Conservation (phyloP, 2,113 vertebrate genomes). For the Oreochromis tanganicae region DNA sequence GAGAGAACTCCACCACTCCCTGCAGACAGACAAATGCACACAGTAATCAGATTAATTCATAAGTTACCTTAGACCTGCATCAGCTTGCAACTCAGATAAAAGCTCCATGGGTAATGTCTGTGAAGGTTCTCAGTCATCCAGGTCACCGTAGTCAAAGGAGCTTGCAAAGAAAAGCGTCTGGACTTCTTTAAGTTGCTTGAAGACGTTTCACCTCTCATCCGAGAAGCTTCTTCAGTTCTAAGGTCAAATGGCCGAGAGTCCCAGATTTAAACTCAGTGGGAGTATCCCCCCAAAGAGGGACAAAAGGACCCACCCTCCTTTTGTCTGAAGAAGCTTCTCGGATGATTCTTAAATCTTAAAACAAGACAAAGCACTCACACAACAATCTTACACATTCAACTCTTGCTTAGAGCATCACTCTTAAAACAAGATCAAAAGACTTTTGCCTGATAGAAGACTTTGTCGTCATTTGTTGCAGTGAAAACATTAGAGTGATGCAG, state of each 20-base stretch:
- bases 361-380: neutral
- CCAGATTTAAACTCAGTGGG: no score
- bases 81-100: neutral
- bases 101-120: neutral
- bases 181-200: no score
- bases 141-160: no score
- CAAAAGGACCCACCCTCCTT: neutral
- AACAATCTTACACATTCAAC: neutral
- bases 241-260: no score
- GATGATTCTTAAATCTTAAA: neutral
- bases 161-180: no score
- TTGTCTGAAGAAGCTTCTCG: no score
- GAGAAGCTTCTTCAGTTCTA: no score
- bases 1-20: slow-evolving; percentile 93
- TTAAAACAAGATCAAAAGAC: neutral
- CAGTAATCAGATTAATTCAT: neutral
- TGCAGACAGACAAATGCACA: slow-evolving; percentile 36
- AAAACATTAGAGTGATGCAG: neutral
- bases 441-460: neutral
- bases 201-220: no score
- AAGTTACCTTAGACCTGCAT: neutral
- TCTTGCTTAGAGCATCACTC: neutral
- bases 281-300: no score
- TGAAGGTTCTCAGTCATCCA: no score
- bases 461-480: neutral